These are phyloP conservation scores for Coelinius sp. DNA, from an alignment of 2,888 invertebrate genomes.

Conservation along the genomic window DNA sequence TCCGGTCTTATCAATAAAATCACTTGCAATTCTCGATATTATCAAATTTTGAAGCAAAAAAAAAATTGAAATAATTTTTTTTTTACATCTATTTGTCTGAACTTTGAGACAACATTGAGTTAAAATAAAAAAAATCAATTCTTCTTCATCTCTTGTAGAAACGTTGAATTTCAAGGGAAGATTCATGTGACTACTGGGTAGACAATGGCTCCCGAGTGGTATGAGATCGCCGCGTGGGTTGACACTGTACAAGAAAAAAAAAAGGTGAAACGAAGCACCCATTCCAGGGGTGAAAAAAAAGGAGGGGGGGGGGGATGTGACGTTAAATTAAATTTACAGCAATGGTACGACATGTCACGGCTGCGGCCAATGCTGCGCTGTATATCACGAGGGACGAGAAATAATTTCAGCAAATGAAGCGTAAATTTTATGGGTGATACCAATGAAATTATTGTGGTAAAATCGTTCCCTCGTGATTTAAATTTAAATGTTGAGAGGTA, in stretches of 20 bases:
- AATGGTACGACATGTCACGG: slow-evolving; percentile 23
- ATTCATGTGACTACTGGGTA: slow-evolving; percentile 34
- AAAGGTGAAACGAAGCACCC: slow-evolving; percentile 32
- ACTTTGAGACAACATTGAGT: background rate
- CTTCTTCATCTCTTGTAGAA: slow-evolving; percentile 7
- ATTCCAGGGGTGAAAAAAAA: slow-evolving; percentile 1
- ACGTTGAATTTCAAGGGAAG: slow-evolving; percentile 22
- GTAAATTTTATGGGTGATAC: background rate
- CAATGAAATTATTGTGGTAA: slow-evolving; percentile 7
- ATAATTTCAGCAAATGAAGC: slow-evolving; percentile 13
- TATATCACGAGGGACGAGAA: slow-evolving; percentile 2
- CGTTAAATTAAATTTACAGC: slow-evolving; percentile 44
- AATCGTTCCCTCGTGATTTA: background rate
- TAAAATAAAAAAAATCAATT: background rate
- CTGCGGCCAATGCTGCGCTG: slow-evolving; percentile 31
- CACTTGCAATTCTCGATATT: no score
- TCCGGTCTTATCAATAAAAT: no score
- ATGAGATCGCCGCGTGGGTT: slow-evolving; percentile 34
- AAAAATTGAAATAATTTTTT: no score
- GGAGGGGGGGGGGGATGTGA: slow-evolving; percentile 8
- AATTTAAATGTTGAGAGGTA: background rate
- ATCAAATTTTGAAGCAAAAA: no score
- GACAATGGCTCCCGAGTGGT: slow-evolving; percentile 36
- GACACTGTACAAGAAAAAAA: slow-evolving; percentile 24
- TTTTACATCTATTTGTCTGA: no score